Conservation (phyloP, 2,888 invertebrate genomes). For the Dioctria rufipes region DNA sequence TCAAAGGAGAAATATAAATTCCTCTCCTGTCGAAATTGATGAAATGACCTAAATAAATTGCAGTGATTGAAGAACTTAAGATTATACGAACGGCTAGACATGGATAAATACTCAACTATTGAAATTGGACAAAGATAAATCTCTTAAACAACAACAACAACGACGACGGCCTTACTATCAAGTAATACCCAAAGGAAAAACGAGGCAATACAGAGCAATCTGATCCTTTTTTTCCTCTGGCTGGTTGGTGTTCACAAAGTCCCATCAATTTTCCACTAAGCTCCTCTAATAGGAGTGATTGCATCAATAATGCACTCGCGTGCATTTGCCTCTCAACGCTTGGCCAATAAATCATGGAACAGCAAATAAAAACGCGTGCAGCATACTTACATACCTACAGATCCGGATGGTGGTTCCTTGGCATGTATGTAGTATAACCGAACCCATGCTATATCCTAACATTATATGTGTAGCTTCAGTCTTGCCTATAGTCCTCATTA, state of each 20-base stretch:
- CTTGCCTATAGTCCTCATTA: conserved; percentile 45
- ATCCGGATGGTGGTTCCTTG: neutral
- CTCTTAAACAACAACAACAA: neutral
- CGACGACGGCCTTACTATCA: conserved; percentile 5
- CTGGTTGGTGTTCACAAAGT: neutral
- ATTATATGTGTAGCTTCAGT: conserved; percentile 15
- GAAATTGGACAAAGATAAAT: conserved; percentile 46
- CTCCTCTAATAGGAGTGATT: conserved; percentile 49
- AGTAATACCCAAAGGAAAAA: conserved; percentile 15
- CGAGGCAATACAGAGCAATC: conserved; percentile 18
- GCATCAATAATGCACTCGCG: conserved; percentile 53
- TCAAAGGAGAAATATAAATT: neutral
- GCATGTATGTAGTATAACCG: neutral
- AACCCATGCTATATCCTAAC: neutral
- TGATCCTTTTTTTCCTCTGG: conserved; percentile 11
- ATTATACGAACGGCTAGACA: conserved; percentile 19
- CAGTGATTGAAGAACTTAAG: neutral
- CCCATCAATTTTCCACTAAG: conserved; percentile 43
- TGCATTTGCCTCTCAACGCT: conserved; percentile 51
- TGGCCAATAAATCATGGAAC: conserved; percentile 44
- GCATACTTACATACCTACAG: neutral
- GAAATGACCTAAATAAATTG: conserved; percentile 27
- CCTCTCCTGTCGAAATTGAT: conserved; percentile 29
- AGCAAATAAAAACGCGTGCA: conserved; percentile 51
- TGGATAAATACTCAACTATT: conserved; percentile 16